Evolutionary conservation across 2,888 invertebrate species (phyloP).

Genomic region (Anaspis maculata): DNA sequence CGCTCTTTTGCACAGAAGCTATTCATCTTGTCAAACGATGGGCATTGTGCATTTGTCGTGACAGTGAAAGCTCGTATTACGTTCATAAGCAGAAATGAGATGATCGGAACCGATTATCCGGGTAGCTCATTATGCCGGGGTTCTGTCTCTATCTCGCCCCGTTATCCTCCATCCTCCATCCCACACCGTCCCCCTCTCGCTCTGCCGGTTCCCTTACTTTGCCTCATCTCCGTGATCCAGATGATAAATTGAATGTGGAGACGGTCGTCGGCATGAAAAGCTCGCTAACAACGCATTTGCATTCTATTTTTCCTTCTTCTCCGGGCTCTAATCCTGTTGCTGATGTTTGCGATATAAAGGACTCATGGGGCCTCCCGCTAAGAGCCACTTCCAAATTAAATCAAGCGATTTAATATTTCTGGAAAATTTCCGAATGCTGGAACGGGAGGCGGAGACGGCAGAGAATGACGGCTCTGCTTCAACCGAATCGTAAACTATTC

Average conservation of each 20-base stretch:
- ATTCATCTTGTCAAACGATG: conserved; percentile 11
- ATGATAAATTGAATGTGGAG: conserved; percentile 23
- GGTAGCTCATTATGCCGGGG: conserved; percentile 19
- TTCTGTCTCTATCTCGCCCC: conserved; percentile 10
- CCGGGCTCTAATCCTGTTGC: conserved; percentile 19
- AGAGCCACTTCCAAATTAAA: conserved; percentile 12
- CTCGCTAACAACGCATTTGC: conserved; percentile 23
- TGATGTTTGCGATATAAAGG: conserved; percentile 15
- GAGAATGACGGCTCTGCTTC: too few species aligned
- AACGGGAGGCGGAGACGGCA: too few species aligned
- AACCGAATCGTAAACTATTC: too few species aligned
- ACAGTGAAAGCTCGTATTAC: conserved; percentile 15
- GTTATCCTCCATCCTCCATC: too few species aligned
- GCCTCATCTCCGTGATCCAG: too few species aligned
- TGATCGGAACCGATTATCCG: conserved; percentile 21
- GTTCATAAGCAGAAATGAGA: conserved; percentile 19
- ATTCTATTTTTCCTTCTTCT: conserved; percentile 20
- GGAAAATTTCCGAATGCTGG: too few species aligned
- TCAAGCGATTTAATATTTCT: conserved; percentile 3
- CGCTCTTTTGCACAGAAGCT: conserved; percentile 4
- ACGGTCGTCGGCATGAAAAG: conserved; percentile 16
- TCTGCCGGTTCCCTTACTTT: too few species aligned
- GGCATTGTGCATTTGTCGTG: conserved; percentile 16
- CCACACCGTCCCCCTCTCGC: neutral
- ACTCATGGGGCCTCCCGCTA: conserved; percentile 10